Percentiles rank a stretch among this genome's conserved stretches.
Conservation (phyloP, 2,113 vertebrate species). For the Cyanocitta stelleri region DNA sequence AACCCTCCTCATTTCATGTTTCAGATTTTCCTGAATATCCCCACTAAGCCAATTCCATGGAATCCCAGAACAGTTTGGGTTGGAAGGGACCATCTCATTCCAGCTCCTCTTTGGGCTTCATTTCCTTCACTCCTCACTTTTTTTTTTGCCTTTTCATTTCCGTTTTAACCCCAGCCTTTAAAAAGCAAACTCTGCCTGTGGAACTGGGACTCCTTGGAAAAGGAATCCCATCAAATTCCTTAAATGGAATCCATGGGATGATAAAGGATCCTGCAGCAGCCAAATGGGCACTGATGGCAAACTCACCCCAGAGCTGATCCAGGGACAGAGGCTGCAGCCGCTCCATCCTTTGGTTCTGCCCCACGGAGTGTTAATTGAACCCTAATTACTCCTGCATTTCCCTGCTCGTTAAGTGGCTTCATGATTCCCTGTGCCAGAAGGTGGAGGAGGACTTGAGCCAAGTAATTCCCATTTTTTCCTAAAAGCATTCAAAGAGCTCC, state of each 20-base stretch:
- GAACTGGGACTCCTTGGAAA: background rate
- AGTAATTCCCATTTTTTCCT: background rate
- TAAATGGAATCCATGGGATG: background rate
- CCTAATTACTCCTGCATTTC: background rate
- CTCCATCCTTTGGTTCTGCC: background rate
- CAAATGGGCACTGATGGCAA: background rate
- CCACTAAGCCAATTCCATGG: background rate
- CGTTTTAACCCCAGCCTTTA: background rate
- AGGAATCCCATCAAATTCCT: fast-evolving
- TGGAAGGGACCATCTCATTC: background rate
- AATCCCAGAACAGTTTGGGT: background rate
- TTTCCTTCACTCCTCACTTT: background rate
- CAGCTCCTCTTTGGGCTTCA: fast-evolving
- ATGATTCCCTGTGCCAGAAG: background rate
- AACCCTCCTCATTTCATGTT: background rate
- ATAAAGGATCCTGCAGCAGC: background rate
- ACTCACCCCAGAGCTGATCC: no score
- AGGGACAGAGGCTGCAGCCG: background rate
- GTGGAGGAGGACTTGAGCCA: background rate
- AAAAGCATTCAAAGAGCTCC: background rate
- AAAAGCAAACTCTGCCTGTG: background rate
- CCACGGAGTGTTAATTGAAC: background rate
- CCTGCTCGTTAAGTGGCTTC: background rate
- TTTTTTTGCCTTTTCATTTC: background rate
- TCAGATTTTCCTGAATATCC: background rate